phyloP scores from a whole-genome alignment of 2,888 invertebrate species.

The Drosophila anceps region DNA sequence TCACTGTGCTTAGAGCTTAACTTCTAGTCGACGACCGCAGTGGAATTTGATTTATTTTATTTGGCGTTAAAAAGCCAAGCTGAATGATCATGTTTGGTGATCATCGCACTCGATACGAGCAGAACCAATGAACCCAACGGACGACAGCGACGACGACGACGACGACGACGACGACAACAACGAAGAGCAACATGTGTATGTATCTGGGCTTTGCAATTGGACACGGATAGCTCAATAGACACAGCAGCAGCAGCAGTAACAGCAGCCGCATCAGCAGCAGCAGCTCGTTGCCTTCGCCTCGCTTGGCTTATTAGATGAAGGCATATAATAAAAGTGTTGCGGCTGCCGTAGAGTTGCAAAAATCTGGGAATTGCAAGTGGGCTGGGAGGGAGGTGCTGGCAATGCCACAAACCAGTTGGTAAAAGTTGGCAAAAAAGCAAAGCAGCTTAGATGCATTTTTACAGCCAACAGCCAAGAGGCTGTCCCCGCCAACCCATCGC shows the following conservation, averaged over 20 bases:
- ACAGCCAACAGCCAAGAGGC: constrained; percentile 65
- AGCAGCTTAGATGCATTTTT: constrained; percentile 82
- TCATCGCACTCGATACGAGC: constrained; percentile 69
- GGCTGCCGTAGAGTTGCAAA: constrained; percentile 66
- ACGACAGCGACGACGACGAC: constrained; percentile 15
- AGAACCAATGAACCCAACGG: constrained; percentile 60
- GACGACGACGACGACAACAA: constrained; percentile 29
- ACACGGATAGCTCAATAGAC: constrained; percentile 82
- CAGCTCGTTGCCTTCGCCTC: constrained; percentile 47
- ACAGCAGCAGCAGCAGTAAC: constrained; percentile 35
- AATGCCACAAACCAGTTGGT: constrained; percentile 75
- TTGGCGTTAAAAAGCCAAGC: constrained; percentile 82
- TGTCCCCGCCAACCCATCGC: background rate
- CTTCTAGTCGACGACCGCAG: constrained; percentile 72
- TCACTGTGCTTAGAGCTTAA: background rate
- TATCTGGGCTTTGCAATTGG: constrained; percentile 76
- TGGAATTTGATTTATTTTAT: constrained; percentile 82
- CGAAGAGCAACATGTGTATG: constrained; percentile 59
- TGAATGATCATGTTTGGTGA: constrained; percentile 80
- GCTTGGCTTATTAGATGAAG: constrained; percentile 79
- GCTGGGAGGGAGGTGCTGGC: constrained; percentile 33
- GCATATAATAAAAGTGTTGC: constrained; percentile 82
- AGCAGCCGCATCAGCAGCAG: constrained; percentile 35
- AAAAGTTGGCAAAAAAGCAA: constrained; percentile 77
- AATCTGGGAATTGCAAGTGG: constrained; percentile 55